A percentile compares a stretch with the other conserved stretches of the same genome.
phyloP scores from a whole-genome alignment of 1,140 invertebrate species.

The Drosophila arawakana region DNA sequence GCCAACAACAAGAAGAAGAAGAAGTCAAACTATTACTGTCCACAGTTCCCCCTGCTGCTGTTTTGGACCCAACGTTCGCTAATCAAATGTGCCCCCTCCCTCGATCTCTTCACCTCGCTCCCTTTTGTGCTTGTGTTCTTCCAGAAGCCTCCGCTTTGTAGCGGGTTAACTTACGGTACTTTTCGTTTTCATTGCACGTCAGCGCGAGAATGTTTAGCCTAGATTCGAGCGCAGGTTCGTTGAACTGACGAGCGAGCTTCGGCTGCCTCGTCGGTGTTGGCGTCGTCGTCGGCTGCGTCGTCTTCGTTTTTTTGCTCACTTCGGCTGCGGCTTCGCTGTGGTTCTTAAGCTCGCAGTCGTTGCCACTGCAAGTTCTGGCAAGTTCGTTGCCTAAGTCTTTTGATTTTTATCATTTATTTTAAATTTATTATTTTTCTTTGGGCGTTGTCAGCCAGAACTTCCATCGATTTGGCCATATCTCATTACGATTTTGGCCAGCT shows the following conservation, averaged over 20 bases:
- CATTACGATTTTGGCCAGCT: slow-evolving; percentile 28
- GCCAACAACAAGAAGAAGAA: slow-evolving; percentile 9
- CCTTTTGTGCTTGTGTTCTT: slow-evolving; percentile 50
- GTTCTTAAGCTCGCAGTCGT: background rate
- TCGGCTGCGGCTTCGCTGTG: slow-evolving; percentile 23
- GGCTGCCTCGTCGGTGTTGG: background rate
- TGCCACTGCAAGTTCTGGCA: slow-evolving; percentile 26
- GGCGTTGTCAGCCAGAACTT: slow-evolving; percentile 27
- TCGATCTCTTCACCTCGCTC: background rate
- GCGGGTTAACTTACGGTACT: slow-evolving; percentile 84
- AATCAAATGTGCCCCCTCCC: slow-evolving; percentile 41
- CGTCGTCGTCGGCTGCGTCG: slow-evolving; percentile 13
- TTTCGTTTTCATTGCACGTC: slow-evolving; percentile 85
- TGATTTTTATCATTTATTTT: background rate
- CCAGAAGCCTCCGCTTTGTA: slow-evolving; percentile 66
- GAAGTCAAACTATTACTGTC: background rate
- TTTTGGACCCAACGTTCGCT: slow-evolving; percentile 48
- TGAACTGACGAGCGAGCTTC: slow-evolving; percentile 65
- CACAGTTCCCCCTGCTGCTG: slow-evolving; percentile 28
- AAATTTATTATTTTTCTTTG: slow-evolving; percentile 34
- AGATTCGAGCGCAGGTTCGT: slow-evolving; percentile 84
- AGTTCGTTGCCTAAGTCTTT: slow-evolving; percentile 60
- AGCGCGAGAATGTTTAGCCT: slow-evolving; percentile 84
- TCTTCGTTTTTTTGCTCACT: slow-evolving; percentile 2
- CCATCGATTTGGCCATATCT: slow-evolving; percentile 19